These are phyloP conservation scores for Drosophila prolongata DNA, from an alignment of 2,888 invertebrate genomes.

Conservation along the genomic window DNA sequence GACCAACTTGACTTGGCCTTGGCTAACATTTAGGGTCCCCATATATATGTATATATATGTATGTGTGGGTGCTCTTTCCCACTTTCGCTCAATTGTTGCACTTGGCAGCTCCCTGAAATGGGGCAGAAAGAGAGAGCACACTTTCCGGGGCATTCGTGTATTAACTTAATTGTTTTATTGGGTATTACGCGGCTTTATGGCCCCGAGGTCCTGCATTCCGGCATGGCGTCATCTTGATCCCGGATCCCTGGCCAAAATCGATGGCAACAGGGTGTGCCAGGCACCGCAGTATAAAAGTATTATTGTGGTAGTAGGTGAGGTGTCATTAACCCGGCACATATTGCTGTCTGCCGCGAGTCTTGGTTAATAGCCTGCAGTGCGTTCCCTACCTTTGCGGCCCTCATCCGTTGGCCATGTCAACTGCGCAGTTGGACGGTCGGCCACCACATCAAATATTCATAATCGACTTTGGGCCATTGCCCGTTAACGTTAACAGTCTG, in stretches of 20 bases:
- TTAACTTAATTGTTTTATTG: slow-evolving; percentile 42
- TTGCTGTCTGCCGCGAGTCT: slow-evolving; percentile 12
- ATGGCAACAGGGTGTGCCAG: slow-evolving; percentile 30
- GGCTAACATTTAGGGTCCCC: slow-evolving; percentile 24
- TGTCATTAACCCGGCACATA: slow-evolving; percentile 37
- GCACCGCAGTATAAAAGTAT: background rate
- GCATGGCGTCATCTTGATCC: slow-evolving; percentile 59
- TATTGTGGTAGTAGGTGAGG: slow-evolving; percentile 22
- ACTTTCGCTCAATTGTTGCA: slow-evolving; percentile 46
- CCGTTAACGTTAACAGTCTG: slow-evolving; percentile 38
- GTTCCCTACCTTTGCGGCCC: slow-evolving; percentile 10
- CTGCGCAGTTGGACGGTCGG: slow-evolving; percentile 55
- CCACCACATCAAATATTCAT: slow-evolving; percentile 65
- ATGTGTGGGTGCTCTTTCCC: slow-evolving; percentile 23
- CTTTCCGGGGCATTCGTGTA: slow-evolving; percentile 23
- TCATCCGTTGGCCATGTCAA: slow-evolving; percentile 25
- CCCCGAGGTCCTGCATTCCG: slow-evolving; percentile 36
- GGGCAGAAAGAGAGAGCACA: background rate
- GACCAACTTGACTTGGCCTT: slow-evolving; percentile 71
- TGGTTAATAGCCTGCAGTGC: slow-evolving; percentile 26
- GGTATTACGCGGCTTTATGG: slow-evolving; percentile 56
- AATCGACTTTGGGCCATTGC: slow-evolving; percentile 48
- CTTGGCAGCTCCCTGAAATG: slow-evolving; percentile 12
- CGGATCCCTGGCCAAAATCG: slow-evolving; percentile 34
- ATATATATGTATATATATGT: background rate